These are phyloP conservation scores for Beris chalybata DNA, from an alignment of 2,888 invertebrate species.

Conservation along the genomic window DNA sequence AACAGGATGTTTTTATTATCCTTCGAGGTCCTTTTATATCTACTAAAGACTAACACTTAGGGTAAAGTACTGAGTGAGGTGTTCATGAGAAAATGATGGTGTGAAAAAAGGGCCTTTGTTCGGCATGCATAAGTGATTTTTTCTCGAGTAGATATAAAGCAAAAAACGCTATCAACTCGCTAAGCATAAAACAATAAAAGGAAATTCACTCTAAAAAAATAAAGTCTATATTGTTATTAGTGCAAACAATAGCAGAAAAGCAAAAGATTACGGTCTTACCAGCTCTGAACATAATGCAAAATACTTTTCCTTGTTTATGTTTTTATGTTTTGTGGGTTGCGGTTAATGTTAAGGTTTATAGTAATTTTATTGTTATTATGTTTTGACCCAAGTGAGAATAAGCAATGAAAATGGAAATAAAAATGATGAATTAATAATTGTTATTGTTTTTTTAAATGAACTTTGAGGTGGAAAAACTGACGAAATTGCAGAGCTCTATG, in stretches of 20 bases:
- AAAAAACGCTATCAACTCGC: background rate
- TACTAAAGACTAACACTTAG: no score
- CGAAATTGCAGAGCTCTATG: no score
- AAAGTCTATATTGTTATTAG: no score
- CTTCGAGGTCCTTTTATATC: background rate
- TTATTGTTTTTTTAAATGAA: no score
- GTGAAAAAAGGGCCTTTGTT: background rate
- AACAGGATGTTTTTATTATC: conserved; percentile 11
- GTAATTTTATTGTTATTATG: conserved; percentile 12
- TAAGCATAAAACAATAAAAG: background rate
- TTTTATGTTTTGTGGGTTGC: conserved; percentile 13
- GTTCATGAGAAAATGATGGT: background rate
- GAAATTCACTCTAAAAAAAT: no score
- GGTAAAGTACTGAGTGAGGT: conserved; percentile 4
- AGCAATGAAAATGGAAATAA: conserved; percentile 35
- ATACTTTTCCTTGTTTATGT: conserved; percentile 70
- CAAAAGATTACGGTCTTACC: conserved; percentile 63
- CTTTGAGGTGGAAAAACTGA: no score
- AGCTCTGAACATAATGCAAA: conserved; percentile 82
- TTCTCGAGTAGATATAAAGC: background rate
- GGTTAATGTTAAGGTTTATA: no score
- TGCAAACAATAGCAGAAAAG: conserved; percentile 36
- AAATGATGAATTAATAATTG: conserved; percentile 18
- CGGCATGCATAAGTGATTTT: background rate
- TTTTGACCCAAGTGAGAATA: conserved; percentile 31